phyloP scores from a whole-genome alignment of 2,888 invertebrate genomes.

The Synergus laeviventris region DNA sequence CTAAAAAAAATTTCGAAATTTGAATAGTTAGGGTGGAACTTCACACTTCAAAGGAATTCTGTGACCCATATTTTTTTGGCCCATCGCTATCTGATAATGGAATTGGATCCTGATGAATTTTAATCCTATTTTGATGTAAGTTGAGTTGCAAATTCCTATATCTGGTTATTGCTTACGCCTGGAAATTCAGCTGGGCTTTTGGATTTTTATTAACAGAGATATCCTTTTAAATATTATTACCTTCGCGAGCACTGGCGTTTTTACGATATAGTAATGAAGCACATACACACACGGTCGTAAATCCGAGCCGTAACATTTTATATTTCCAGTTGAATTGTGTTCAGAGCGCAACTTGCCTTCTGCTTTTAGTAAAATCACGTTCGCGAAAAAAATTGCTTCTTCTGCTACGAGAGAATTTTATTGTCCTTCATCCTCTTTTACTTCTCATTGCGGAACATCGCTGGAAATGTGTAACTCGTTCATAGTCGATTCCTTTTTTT shows the following conservation, averaged over 20 bases:
- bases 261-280: slow-evolving; percentile 34
- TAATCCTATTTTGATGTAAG: not conserved
- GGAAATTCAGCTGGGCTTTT: not conserved
- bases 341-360: slow-evolving; percentile 32
- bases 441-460: slow-evolving; percentile 13
- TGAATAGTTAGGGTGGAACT: too few relatives aligned
- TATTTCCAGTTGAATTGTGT: slow-evolving; percentile 35
- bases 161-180: not conserved
- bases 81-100: not conserved
- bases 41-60: too few relatives aligned
- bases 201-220: slow-evolving; percentile 18
- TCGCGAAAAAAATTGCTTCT: slow-evolving; percentile 4
- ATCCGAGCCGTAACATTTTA: slow-evolving; percentile 32
- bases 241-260: slow-evolving; percentile 19
- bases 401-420: slow-evolving; percentile 10
- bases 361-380: slow-evolving; percentile 40
- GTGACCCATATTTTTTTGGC: slow-evolving; percentile 15
- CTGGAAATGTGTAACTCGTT: slow-evolving; percentile 6
- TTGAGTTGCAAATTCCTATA: not conserved
- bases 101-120: not conserved
- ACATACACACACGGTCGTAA: slow-evolving; percentile 33
- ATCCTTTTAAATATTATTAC: slow-evolving; percentile 38
- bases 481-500: not conserved
- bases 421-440: slow-evolving; percentile 11
- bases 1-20: too few relatives aligned